Conservation (phyloP, 1,140 invertebrate species). For the Drosophila chauvacae region DNA sequence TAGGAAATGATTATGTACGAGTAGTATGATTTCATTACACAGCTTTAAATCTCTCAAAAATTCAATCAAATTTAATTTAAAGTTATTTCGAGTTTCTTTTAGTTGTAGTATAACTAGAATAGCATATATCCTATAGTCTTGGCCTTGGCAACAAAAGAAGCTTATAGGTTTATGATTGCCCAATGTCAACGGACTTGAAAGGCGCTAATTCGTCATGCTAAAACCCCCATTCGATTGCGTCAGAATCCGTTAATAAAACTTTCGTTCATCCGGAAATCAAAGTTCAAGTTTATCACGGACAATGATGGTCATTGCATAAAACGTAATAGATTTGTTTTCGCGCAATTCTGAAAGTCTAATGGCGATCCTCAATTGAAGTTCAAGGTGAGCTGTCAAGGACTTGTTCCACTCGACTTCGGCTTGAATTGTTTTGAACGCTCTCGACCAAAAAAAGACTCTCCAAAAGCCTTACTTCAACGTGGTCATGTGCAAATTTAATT, state of each 20-base stretch:
- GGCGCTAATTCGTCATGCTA: slow-evolving; percentile 6
- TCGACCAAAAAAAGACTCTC: slow-evolving; percentile 24
- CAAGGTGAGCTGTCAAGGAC: slow-evolving; percentile 45
- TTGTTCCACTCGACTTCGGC: slow-evolving; percentile 18
- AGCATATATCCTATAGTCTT: background rate
- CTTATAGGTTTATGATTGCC: background rate
- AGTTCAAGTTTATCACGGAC: slow-evolving; percentile 32
- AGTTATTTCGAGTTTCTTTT: background rate
- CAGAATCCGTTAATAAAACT: slow-evolving; percentile 17
- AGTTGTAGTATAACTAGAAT: background rate
- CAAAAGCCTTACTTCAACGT: slow-evolving; percentile 36
- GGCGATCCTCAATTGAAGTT: slow-evolving; percentile 42
- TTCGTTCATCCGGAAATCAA: slow-evolving; percentile 27
- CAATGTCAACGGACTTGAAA: slow-evolving; percentile 27
- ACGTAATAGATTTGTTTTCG: slow-evolving; percentile 21
- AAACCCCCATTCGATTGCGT: slow-evolving; percentile 13
- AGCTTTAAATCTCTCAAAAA: background rate
- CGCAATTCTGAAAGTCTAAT: slow-evolving; percentile 25
- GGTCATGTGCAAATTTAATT: slow-evolving; percentile 70
- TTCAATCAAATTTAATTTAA: background rate
- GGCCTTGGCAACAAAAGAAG: slow-evolving; percentile 9
- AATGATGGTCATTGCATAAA: slow-evolving; percentile 17
- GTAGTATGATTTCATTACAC: background rate
- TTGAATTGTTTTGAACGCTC: slow-evolving; percentile 35
- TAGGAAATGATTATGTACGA: background rate